These are phyloP conservation scores for Acropternis orthonyx DNA, from an alignment of 2,797 vertebrate genomes.

Conservation along the genomic window DNA sequence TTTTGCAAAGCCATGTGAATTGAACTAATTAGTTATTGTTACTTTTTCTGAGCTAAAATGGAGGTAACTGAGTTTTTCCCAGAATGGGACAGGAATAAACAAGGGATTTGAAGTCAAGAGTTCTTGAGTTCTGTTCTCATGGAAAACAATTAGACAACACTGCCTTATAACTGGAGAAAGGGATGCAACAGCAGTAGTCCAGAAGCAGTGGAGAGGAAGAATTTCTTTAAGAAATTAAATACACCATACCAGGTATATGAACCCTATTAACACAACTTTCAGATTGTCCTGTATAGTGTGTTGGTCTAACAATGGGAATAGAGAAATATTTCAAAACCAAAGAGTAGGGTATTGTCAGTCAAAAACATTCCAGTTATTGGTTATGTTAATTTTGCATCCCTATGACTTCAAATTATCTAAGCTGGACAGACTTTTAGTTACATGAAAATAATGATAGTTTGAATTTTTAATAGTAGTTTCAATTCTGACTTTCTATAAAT, in stretches of 20 bases:
- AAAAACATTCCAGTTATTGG: background rate
- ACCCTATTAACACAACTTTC: background rate
- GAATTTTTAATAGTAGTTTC: background rate
- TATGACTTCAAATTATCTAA: background rate
- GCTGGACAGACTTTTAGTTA: background rate
- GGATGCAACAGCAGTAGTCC: background rate
- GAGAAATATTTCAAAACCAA: background rate
- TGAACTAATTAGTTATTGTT: background rate
- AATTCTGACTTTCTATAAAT: background rate
- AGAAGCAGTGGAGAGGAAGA: background rate
- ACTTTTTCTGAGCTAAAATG: background rate
- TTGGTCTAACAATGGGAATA: background rate
- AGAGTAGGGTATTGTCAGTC: background rate
- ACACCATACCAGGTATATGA: background rate
- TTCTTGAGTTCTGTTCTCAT: background rate
- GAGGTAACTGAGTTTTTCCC: background rate
- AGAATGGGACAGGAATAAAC: background rate
- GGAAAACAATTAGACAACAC: background rate
- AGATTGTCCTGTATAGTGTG: background rate
- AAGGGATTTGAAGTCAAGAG: constrained; percentile 21
- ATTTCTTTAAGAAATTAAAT: background rate
- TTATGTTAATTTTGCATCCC: background rate
- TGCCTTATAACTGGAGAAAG: background rate
- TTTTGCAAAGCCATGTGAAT: background rate
- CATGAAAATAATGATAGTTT: background rate